Evolutionary conservation across 2,888 invertebrate genomes (phyloP).

Genomic region (Stegophylla sp.): DNA sequence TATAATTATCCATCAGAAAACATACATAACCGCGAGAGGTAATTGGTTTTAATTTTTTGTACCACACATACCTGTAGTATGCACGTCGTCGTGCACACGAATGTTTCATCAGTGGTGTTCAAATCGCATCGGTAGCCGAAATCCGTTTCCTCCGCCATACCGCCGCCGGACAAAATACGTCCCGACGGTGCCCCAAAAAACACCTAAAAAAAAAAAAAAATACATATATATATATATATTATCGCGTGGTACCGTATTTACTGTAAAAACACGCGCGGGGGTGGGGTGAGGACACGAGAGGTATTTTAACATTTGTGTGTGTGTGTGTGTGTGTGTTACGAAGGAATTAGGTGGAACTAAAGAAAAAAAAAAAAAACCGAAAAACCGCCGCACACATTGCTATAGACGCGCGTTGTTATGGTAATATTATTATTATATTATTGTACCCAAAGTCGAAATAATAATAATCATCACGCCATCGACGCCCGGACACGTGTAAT

Average conservation of each 20-base stretch:
- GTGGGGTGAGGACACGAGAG: no score
- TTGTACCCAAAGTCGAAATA: neutral
- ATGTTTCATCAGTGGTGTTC: no score
- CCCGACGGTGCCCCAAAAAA: conserved; percentile 8
- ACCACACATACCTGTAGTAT: neutral
- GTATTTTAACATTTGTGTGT: no score
- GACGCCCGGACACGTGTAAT: neutral
- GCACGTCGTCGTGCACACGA: neutral
- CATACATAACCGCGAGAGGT: neutral
- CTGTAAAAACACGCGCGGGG: neutral
- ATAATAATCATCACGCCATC: neutral
- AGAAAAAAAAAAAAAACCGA: neutral
- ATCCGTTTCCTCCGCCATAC: conserved; percentile 43
- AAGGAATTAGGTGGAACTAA: no score
- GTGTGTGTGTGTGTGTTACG: no score
- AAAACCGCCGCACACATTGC: neutral
- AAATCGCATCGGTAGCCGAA: conserved; percentile 19
- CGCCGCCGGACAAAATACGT: conserved; percentile 19
- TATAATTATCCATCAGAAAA: no score
- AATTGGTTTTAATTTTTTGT: conserved; percentile 19
- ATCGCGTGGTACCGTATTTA: neutral
- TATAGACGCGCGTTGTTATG: neutral
- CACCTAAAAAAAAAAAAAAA: neutral
- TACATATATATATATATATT: neutral
- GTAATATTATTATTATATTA: neutral